These are phyloP conservation scores for Manis javanica DNA, from an alignment of 2,797 vertebrate species.

Conservation along the genomic window DNA sequence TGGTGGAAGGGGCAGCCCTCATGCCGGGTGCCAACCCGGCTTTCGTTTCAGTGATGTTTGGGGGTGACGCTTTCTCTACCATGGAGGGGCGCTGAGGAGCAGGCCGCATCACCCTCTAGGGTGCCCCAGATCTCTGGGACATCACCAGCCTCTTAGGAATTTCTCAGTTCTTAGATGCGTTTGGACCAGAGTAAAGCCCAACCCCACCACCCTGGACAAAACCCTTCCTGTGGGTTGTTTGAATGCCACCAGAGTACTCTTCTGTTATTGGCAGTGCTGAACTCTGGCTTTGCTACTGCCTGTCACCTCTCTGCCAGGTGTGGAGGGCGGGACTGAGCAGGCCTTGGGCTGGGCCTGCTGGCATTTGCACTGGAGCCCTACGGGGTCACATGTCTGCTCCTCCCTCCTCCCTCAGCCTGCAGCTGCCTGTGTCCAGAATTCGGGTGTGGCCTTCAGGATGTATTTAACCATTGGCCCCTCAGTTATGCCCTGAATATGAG, in stretches of 20 bases:
- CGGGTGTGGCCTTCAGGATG: fast-evolving
- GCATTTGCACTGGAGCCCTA: too few species aligned
- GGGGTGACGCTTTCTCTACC: neutral
- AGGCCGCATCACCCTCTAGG: neutral
- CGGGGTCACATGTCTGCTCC: fast-evolving
- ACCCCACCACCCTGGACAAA: fast-evolving
- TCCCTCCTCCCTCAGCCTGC: fast-evolving
- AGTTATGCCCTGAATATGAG: neutral
- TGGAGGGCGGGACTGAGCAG: neutral
- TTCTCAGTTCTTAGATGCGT: neutral
- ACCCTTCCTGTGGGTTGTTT: too few species aligned
- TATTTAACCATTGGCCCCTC: too few species aligned
- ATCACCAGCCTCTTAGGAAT: neutral
- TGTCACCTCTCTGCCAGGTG: too few species aligned
- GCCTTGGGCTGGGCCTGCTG: neutral
- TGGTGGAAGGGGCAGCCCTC: neutral
- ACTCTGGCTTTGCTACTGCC: too few species aligned
- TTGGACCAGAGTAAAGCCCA: neutral
- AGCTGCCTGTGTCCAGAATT: too few species aligned
- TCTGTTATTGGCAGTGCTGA: too few species aligned
- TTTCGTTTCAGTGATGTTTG: fast-evolving
- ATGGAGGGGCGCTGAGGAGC: neutral
- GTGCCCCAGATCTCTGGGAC: neutral
- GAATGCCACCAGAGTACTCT: fast-evolving
- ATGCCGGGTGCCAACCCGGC: fast-evolving